Conservation (phyloP, 2,113 vertebrate genomes). For the Pteronura brasiliensis region DNA sequence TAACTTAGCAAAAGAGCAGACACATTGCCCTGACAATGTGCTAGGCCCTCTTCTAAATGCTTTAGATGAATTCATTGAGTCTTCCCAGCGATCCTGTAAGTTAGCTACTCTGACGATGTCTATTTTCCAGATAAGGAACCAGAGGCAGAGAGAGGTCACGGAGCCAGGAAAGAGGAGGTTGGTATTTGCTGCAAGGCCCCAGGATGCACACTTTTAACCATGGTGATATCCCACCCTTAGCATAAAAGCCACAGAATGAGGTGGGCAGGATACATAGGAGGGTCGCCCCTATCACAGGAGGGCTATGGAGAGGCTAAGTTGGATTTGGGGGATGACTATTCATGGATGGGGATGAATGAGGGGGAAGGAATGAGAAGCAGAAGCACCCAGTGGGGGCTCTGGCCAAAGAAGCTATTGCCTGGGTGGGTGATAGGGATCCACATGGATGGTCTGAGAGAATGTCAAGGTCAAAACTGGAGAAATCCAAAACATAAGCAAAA, state of each 20-base stretch:
- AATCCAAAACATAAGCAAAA: not conserved
- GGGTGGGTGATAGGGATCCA: not conserved
- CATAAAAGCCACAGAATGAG: not conserved
- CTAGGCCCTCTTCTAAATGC: not conserved
- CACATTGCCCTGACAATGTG: too few relatives aligned
- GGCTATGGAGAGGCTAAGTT: not conserved
- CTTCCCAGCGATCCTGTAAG: not conserved
- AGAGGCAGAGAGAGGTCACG: not conserved
- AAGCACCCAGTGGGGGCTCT: accelerated
- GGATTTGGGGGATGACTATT: not conserved
- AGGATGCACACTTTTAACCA: not conserved
- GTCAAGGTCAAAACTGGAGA: not conserved
- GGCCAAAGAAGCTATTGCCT: not conserved
- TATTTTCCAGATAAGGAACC: not conserved
- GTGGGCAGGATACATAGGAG: not conserved
- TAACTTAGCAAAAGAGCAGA: not conserved
- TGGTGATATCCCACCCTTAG: not conserved
- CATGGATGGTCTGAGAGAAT: not conserved
- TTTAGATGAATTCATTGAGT: not conserved
- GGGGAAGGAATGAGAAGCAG: not conserved
- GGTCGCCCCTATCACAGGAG: not conserved
- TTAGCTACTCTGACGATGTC: not conserved
- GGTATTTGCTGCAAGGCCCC: not conserved
- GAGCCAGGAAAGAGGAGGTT: not conserved
- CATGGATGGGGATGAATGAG: not conserved